These are phyloP conservation scores for Tarsius wallacei DNA, from an alignment of 2,797 vertebrate genomes.

Conservation along the genomic window DNA sequence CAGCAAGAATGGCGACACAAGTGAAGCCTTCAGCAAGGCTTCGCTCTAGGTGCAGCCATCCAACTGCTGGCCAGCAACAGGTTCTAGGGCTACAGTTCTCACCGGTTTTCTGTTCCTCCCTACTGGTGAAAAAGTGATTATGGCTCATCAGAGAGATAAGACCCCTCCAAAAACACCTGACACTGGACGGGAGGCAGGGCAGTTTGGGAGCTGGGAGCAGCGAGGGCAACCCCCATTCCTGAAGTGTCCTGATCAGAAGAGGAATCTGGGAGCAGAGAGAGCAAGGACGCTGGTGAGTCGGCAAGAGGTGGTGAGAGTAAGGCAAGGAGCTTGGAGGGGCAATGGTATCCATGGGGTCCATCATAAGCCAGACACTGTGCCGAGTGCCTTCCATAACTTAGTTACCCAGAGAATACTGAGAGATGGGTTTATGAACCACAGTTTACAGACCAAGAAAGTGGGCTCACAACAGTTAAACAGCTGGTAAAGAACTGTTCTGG, in stretches of 20 bases:
- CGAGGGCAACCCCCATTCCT: background rate
- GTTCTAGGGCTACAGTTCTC: slow-evolving; percentile 82
- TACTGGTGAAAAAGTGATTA: slow-evolving; percentile 76
- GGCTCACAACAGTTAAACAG: background rate
- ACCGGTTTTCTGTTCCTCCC: slow-evolving; percentile 84
- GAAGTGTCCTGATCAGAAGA: background rate
- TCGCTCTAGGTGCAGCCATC: slow-evolving; percentile 76
- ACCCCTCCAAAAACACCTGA: slow-evolving; percentile 78
- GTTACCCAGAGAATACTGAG: background rate
- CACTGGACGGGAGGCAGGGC: slow-evolving; percentile 78
- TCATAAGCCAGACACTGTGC: background rate
- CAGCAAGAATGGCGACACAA: rapidly evolving
- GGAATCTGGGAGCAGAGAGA: background rate
- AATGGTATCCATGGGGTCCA: rapidly evolving
- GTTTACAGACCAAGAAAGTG: background rate
- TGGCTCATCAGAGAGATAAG: slow-evolving; percentile 83
- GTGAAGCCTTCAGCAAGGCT: slow-evolving; percentile 76
- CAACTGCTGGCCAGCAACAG: slow-evolving; percentile 76
- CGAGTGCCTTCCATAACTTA: background rate
- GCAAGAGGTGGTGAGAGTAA: background rate
- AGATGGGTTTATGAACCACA: background rate
- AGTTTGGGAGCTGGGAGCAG: slow-evolving; percentile 40
- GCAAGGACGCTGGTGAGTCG: background rate
- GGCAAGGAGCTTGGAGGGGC: too few relatives aligned
- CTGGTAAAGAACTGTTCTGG: background rate